phyloP scores from a whole-genome alignment of 2,113 vertebrate species.

The Tyto alba region DNA sequence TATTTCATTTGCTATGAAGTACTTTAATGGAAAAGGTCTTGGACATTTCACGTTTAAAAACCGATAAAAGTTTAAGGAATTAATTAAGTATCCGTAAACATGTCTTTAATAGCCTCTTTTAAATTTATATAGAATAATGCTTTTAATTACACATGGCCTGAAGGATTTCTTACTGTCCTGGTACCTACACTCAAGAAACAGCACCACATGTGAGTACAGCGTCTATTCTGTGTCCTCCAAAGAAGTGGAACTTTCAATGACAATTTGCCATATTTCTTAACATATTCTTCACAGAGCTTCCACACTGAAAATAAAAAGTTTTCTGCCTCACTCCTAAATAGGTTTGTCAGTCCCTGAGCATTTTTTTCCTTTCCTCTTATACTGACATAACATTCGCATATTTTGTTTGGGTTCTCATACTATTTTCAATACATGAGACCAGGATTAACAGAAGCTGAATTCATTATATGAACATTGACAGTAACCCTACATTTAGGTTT shows the following conservation, averaged over 20 bases:
- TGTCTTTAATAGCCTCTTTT: background rate
- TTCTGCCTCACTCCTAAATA: background rate
- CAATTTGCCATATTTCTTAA: background rate
- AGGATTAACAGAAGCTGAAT: background rate
- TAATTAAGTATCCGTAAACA: background rate
- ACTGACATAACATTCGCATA: background rate
- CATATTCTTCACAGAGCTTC: background rate
- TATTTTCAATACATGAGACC: background rate
- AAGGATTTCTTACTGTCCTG: background rate
- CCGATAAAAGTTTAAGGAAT: background rate
- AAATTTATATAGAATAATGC: background rate
- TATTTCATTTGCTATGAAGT: background rate
- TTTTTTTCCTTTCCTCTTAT: background rate
- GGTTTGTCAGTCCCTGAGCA: background rate
- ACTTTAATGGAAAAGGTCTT: background rate
- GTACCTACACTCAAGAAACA: background rate
- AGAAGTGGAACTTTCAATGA: background rate
- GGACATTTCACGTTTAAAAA: background rate
- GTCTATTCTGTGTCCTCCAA: background rate
- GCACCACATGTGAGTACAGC: fast-evolving
- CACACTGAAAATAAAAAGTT: background rate
- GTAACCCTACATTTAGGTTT: background rate
- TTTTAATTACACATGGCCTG: background rate
- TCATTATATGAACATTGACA: background rate
- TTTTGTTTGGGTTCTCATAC: background rate